phyloP scores from a whole-genome alignment of 2,113 vertebrate genomes.

The Alouatta palliata region DNA sequence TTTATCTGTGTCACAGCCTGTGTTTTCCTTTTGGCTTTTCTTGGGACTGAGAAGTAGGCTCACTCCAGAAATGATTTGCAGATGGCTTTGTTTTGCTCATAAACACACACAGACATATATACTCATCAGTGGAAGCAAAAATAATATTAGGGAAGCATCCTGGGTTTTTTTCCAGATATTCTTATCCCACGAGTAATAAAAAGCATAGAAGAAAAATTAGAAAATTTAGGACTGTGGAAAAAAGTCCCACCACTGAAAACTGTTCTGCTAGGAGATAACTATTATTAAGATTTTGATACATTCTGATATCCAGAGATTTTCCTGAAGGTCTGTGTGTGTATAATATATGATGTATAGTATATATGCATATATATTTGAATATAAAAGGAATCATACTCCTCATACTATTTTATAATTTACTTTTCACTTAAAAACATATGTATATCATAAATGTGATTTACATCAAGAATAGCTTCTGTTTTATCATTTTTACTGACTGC shows the following conservation, averaged over 20 bases:
- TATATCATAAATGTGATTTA: not conserved
- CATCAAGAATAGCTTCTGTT: not conserved
- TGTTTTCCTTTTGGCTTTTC: conserved; percentile 29
- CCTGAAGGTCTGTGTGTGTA: not conserved
- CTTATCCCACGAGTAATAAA: conserved; percentile 11
- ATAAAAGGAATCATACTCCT: not conserved
- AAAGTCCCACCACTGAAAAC: not conserved
- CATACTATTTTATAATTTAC: not conserved
- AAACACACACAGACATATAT: conserved; percentile 23
- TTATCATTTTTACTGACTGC: not conserved
- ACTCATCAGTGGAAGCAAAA: not conserved
- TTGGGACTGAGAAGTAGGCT: not conserved
- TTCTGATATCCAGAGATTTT: not conserved
- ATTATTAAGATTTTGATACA: not conserved
- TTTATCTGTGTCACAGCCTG: not conserved
- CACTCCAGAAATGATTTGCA: conserved; percentile 30
- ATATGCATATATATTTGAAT: not conserved
- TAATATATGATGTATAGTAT: not conserved
- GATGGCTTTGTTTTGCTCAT: conserved; percentile 56
- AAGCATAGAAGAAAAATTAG: not conserved
- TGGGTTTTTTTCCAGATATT: not conserved
- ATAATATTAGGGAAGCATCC: conserved; percentile 3
- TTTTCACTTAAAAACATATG: conserved; percentile 23
- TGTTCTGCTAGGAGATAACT: not conserved
- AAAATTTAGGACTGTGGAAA: not conserved